Evolutionary conservation across 1,140 invertebrate genomes (phyloP).

Genomic region (Halotydeus destructor): DNA sequence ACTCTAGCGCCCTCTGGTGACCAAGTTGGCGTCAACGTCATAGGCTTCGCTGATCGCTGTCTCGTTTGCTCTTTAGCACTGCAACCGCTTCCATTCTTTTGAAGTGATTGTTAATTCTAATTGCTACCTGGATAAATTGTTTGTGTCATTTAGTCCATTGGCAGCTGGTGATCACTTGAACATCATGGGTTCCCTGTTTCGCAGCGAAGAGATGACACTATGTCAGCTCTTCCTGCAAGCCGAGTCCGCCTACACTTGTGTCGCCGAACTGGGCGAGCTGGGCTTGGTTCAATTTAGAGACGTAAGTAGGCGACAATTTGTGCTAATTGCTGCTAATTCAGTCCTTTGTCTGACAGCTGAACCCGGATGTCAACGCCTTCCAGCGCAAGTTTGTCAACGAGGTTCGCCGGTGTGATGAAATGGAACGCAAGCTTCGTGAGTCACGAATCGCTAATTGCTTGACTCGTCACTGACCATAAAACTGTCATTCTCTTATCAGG

Average conservation of each 20-base stretch:
- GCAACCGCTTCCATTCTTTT: no score
- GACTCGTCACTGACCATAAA: not conserved
- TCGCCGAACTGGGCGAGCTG: slow-evolving; percentile 67
- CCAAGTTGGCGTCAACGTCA: no score
- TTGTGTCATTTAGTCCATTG: no score
- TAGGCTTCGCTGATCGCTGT: no score
- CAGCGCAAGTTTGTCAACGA: slow-evolving; percentile 70
- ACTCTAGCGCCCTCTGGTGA: no score
- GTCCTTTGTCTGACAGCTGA: slow-evolving; percentile 36
- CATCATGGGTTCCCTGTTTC: slow-evolving; percentile 21
- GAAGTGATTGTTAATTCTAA: no score
- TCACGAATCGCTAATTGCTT: not conserved
- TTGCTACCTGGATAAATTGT: no score
- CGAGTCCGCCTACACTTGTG: slow-evolving; percentile 66
- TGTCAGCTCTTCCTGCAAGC: slow-evolving; percentile 26
- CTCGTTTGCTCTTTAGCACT: no score
- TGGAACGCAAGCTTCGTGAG: slow-evolving; percentile 38
- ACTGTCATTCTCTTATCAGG: slow-evolving; percentile 22
- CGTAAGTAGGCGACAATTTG: slow-evolving; percentile 36
- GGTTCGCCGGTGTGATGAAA: slow-evolving; percentile 29
- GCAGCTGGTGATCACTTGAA: not conserved
- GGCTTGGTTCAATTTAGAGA: slow-evolving; percentile 76
- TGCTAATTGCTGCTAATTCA: slow-evolving; percentile 4
- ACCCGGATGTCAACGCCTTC: slow-evolving; percentile 59
- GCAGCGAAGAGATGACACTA: slow-evolving; percentile 29